Percentiles rank a stretch among this genome's conserved stretches.
These are phyloP conservation scores for Lindbergichthys nudifrons DNA, from an alignment of 2,797 vertebrate species.

Conservation along the genomic window DNA sequence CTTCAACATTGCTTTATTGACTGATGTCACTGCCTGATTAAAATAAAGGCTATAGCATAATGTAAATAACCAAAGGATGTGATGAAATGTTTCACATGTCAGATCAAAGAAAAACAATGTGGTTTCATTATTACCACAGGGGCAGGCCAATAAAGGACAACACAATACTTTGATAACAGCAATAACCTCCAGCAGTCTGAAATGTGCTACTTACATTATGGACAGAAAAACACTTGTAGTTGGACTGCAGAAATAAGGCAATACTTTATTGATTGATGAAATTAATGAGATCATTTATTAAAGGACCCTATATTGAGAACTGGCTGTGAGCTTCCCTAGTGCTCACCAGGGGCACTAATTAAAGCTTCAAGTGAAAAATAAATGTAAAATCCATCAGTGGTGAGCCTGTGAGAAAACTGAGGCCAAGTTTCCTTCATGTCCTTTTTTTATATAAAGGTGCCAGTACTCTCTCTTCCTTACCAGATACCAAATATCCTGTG, in stretches of 20 bases:
- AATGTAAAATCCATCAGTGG: conserved; percentile 19
- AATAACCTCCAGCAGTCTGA: not conserved
- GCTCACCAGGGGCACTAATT: conserved; percentile 32
- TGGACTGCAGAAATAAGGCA: conserved; percentile 14
- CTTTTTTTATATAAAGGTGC: not conserved
- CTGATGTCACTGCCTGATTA: not conserved
- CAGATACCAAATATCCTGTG: not conserved
- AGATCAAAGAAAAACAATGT: too few relatives aligned
- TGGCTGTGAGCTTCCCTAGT: not conserved
- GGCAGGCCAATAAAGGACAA: not conserved
- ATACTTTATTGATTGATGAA: conserved; percentile 34
- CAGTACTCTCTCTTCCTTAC: not conserved
- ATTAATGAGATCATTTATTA: conserved; percentile 36
- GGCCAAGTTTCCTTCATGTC: not conserved
- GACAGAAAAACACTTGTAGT: too few relatives aligned
- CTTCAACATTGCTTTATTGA: not conserved
- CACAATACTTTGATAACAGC: not conserved
- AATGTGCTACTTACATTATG: too few relatives aligned
- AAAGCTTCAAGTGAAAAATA: conserved; percentile 31
- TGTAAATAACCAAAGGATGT: too few relatives aligned
- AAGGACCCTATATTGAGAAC: conserved; percentile 25
- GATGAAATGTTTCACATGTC: too few relatives aligned
- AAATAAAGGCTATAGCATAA: conserved; percentile 3
- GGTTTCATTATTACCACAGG: not conserved
- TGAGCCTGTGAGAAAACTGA: conserved; percentile 18